Percentiles rank a stretch among this genome's conserved stretches.
Conservation (phyloP, 2,113 vertebrate genomes). For the Pao palembangensis region DNA sequence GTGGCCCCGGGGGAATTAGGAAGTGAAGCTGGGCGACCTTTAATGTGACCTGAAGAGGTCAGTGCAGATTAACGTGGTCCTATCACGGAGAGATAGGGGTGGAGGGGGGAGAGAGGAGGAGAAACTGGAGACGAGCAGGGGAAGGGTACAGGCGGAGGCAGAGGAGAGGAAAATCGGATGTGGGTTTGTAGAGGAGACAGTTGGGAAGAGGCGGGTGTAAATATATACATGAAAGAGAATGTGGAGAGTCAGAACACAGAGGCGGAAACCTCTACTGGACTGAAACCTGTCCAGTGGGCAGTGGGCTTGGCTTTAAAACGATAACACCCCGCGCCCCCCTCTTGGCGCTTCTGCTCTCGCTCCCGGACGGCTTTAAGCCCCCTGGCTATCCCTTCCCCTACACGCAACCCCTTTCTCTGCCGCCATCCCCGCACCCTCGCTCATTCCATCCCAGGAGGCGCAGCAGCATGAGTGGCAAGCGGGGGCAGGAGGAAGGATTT, state of each 20-base stretch:
- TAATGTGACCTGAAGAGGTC: slow-evolving; percentile 78
- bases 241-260: slow-evolving; percentile 53
- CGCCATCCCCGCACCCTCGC: slow-evolving; percentile 25
- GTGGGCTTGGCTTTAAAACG: slow-evolving; percentile 67
- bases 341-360: slow-evolving; percentile 30
- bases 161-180: slow-evolving; percentile 31
- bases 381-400: slow-evolving; percentile 73
- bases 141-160: slow-evolving; percentile 34
- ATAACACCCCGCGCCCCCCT: slow-evolving; percentile 7
- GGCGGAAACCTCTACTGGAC: slow-evolving; percentile 33
- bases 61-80: slow-evolving; percentile 64
- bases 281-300: slow-evolving; percentile 54
- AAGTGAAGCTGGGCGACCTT: slow-evolving; percentile 71
- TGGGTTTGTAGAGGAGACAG: slow-evolving; percentile 10
- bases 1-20: slow-evolving; percentile 50
- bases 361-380: slow-evolving; percentile 72
- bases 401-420: slow-evolving; percentile 57
- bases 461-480: slow-evolving; percentile 74
- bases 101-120: slow-evolving; percentile 23
- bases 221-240: slow-evolving; percentile 55
- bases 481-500: slow-evolving; percentile 67
- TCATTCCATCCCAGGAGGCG: slow-evolving; percentile 68
- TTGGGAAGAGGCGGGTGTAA: slow-evolving; percentile 6
- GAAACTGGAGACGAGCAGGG: slow-evolving; percentile 23
- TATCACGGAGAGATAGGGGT: slow-evolving; percentile 28